phyloP scores from a whole-genome alignment of 1,140 invertebrate species.

The Drosophila pandora region DNA sequence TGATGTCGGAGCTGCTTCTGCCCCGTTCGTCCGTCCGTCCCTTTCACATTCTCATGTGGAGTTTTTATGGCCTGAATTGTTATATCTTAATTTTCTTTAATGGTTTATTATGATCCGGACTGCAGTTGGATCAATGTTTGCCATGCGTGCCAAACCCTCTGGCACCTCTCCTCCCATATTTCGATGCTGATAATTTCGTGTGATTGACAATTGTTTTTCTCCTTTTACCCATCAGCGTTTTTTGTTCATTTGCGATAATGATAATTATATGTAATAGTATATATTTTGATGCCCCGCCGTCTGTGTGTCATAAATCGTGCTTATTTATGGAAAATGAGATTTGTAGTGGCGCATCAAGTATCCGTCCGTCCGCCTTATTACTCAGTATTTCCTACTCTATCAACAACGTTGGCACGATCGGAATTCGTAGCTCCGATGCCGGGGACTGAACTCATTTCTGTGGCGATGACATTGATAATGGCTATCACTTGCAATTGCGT shows the following conservation, averaged over 20 bases:
- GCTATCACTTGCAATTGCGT: conserved; percentile 19
- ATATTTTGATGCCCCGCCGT: conserved; percentile 44
- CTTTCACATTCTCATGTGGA: conserved; percentile 26
- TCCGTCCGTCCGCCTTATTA: conserved; percentile 6
- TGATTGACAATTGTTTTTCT: conserved; percentile 70
- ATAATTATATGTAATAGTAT: conserved; percentile 67
- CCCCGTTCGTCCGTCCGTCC: conserved; percentile 42
- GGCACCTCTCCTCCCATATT: conserved; percentile 17
- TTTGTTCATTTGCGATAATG: conserved; percentile 61
- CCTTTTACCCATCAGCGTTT: conserved; percentile 27
- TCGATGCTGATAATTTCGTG: conserved; percentile 49
- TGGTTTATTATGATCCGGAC: conserved; percentile 72
- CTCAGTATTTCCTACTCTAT: conserved; percentile 11
- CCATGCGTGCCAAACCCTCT: conserved; percentile 38
- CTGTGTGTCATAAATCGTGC: conserved; percentile 62
- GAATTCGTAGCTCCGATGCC: conserved; percentile 39
- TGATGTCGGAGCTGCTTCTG: conserved; percentile 30
- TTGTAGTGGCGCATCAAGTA: conserved; percentile 70
- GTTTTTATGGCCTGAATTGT: conserved; percentile 53
- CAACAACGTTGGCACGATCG: conserved; percentile 53
- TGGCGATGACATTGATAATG: conserved; percentile 73
- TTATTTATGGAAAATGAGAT: conserved; percentile 75
- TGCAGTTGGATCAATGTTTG: conserved; percentile 45
- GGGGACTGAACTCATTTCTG: conserved; percentile 48
- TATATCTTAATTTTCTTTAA: conserved; percentile 79